Base-by-base conservation (phyloP, 2,113 vertebrate genomes). In the Sphyrna mokarran region DNA sequence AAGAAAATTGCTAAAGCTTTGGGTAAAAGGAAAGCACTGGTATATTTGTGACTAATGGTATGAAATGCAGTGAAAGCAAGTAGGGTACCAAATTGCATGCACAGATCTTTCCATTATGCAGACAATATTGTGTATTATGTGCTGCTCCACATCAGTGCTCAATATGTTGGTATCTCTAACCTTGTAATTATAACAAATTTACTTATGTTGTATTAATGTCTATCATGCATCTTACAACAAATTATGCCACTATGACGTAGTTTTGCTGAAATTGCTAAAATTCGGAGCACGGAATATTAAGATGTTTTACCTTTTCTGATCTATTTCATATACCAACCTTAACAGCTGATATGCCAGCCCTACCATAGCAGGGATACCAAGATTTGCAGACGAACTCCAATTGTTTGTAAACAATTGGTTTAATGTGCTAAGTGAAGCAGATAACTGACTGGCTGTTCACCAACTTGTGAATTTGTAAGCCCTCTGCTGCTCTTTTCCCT, bases 371-470 rank as follows among this genome's bases (percentile, higher is more conserved):
- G 68, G 93, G 22, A 72, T 29, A 69, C 93, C 40, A 95, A 72
- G 69, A 48, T 72, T 70, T 95, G 72, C 68, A 95, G 93, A 95
- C 72, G 93, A 95, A 66, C 68, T 95, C 68, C 68, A 95, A 95
- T 95, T 95, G 93, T 95, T 95, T 95, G 93, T 95, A 95, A 95
- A 95, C 93, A 70, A 95, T 95, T 72, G 70, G 93, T 72, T 95
- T 95, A 70, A 95, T 95, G 93, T 72, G 93, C 40, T 95, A 40
- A 95, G 26, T 69, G 68, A 95, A 72, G 93, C 93, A 72, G 93
- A 95, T 95, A 95, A 95, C 70, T 95, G 68, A 29, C 93, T 68
- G 93, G 70, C 93, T 95, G 93, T 95, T 95, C 68, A 95, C 66
- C 93, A 69, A 95, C 72, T 95, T 95, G 66, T 95, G 93, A 95